phyloP scores from a whole-genome alignment of 2,888 invertebrate species.

The Callyntrura sp. region DNA sequence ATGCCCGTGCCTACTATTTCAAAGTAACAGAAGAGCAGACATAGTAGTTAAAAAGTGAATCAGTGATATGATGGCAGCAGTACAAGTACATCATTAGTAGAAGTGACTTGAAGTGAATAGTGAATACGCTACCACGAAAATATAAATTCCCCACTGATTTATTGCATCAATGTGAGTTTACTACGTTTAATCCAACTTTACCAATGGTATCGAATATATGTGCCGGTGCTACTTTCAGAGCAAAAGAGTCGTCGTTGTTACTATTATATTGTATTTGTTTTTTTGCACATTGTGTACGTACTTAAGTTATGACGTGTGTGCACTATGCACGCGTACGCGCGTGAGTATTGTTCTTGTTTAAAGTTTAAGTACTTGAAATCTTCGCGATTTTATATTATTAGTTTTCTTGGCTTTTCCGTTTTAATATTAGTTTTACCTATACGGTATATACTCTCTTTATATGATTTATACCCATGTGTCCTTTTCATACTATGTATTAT shows the following conservation, averaged over 20 bases:
- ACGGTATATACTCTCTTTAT: neutral
- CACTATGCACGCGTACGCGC: neutral
- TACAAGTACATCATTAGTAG: neutral
- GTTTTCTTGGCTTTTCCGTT: slow-evolving; percentile 2
- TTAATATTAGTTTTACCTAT: neutral
- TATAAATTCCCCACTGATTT: slow-evolving; percentile 50
- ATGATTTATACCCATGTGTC: too few species aligned
- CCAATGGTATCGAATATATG: neutral
- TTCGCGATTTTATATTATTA: neutral
- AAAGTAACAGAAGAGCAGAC: neutral
- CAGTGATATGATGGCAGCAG: slow-evolving; percentile 2
- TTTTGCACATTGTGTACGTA: neutral
- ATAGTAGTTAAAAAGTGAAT: neutral
- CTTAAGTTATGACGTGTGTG: neutral
- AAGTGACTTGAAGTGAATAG: neutral
- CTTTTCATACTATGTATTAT: too few species aligned
- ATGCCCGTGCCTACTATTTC: too few species aligned
- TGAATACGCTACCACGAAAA: slow-evolving; percentile 59
- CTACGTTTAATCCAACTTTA: slow-evolving; percentile 38
- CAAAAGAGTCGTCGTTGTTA: neutral
- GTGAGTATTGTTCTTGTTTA: neutral
- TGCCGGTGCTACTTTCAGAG: neutral
- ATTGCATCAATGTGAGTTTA: slow-evolving; percentile 23
- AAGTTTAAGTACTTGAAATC: too few species aligned
- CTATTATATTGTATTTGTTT: slow-evolving; percentile 13